Base-by-base conservation (phyloP, 2,113 vertebrate genomes). In the Python bivittatus region DNA sequence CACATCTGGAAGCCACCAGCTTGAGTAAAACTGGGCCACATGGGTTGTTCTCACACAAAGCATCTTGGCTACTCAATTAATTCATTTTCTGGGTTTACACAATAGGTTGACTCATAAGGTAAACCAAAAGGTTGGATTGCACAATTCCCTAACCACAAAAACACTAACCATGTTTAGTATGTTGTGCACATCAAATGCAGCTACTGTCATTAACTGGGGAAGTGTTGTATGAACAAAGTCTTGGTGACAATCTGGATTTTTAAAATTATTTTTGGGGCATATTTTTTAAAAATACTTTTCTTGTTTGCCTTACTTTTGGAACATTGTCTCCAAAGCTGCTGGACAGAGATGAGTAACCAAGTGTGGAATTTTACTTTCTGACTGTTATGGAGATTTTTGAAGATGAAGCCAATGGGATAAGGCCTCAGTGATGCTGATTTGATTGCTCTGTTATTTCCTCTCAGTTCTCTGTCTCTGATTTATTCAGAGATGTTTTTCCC, bases 381-480 rank as follows among this genome's bases (percentile, higher is more conserved):
- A 90, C 91, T 6, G 88, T 91, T 91, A 86, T 79, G 61, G 92
- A 2, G 0, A 68, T 6, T 61, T 84, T 64, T 17, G 17, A 92
- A 83, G 57, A 58, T 85, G 54, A 44, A 0, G 2, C 6, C 86
- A 5, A 86, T 92, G 88, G 57, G 42, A 53, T 23, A 64, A 29
- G 2, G 44, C 25, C 91, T 87, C 17, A 1, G 12, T 1, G 87
- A 89, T 0, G 23, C 20, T 96, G 96, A 97, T 95, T 84, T 87
- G 95, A 93, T 94, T 61, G 87, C 93, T 93, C 91, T 96, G 1
- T 88, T 92, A 96, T 97, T 96, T 97, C 97, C 96, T 97, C 84
- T 89, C 22, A 20, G 29, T 60, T 23, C 54, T 93, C 61, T 88
- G 54, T 23, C 61, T 93, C 0, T 83, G 87, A 13, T 83, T 93